These are phyloP conservation scores for Parapristionchus giblindavisi DNA, from an alignment of 2,888 invertebrate species.

Conservation along the genomic window DNA sequence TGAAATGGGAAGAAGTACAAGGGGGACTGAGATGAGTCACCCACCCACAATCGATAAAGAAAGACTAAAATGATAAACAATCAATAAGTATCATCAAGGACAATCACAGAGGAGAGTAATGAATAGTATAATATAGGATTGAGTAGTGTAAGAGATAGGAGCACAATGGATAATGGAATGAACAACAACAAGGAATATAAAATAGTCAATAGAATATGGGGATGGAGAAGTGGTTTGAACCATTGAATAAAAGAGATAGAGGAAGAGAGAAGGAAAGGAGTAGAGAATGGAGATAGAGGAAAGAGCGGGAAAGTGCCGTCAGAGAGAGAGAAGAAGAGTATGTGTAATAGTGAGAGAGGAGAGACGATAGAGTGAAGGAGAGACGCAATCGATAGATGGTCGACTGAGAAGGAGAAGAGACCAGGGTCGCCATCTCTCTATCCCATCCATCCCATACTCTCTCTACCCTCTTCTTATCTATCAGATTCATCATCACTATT, in stretches of 20 bases:
- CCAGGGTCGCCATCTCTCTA: slow-evolving; percentile 29
- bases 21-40: slow-evolving; percentile 9
- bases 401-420: slow-evolving; percentile 20
- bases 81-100: neutral
- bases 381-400: slow-evolving; percentile 35
- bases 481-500: slow-evolving; percentile 31
- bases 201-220: slow-evolving; percentile 6
- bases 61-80: slow-evolving; percentile 28
- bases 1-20: slow-evolving; percentile 24
- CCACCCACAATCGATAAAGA: no score
- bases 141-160: neutral
- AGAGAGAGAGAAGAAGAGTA: neutral
- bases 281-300: slow-evolving; percentile 24
- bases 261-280: neutral
- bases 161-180: neutral
- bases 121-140: slow-evolving; percentile 9
- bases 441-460: neutral
- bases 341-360: neutral
- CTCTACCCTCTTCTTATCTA: slow-evolving; percentile 20
- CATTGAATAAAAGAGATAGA: slow-evolving; percentile 7
- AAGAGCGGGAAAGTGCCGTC: neutral
- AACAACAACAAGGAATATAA: neutral
- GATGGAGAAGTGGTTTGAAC: slow-evolving; percentile 5
- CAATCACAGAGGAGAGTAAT: neutral
- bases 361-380: neutral